A percentile compares a stretch with the other conserved stretches of the same genome.
These are phyloP conservation scores for Linyphia triangularis DNA, from an alignment of 2,888 invertebrate species.

Conservation along the genomic window DNA sequence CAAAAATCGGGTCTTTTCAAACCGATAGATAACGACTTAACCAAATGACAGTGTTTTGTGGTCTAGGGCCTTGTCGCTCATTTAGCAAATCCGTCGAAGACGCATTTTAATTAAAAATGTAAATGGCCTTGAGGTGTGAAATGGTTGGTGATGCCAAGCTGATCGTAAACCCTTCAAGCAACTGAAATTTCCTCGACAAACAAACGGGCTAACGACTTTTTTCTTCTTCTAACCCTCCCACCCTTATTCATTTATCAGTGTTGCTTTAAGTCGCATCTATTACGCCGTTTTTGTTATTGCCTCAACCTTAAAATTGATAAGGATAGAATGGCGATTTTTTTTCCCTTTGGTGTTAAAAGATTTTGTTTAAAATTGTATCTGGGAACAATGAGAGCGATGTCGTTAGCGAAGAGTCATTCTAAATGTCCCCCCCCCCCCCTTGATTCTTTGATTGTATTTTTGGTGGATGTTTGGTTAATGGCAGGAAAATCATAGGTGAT, in stretches of 20 bases:
- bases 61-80: conserved; percentile 65
- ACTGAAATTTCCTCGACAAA: conserved; percentile 59
- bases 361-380: conserved; percentile 51
- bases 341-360: not conserved
- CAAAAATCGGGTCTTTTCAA: conserved; percentile 11
- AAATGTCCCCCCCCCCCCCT: not conserved
- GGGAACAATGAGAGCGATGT: conserved; percentile 48
- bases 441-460: conserved; percentile 64
- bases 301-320: conserved; percentile 58
- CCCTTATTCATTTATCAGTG: not conserved
- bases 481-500: conserved; percentile 21
- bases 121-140: conserved; percentile 47
- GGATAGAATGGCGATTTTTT: conserved; percentile 58
- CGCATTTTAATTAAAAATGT: conserved; percentile 73
- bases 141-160: conserved; percentile 16
- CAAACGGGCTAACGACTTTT: conserved; percentile 65
- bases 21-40: conserved; percentile 73
- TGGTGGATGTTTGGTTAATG: conserved; percentile 50
- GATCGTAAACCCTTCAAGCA: conserved; percentile 71
- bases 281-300: conserved; percentile 60
- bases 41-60: conserved; percentile 73
- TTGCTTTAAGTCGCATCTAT: not conserved
- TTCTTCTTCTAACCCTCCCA: conserved; percentile 5
- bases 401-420: conserved; percentile 46
- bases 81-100: conserved; percentile 50